Evolutionary conservation across 2,797 vertebrate genomes (phyloP).

Genomic region (Mus caroli): DNA sequence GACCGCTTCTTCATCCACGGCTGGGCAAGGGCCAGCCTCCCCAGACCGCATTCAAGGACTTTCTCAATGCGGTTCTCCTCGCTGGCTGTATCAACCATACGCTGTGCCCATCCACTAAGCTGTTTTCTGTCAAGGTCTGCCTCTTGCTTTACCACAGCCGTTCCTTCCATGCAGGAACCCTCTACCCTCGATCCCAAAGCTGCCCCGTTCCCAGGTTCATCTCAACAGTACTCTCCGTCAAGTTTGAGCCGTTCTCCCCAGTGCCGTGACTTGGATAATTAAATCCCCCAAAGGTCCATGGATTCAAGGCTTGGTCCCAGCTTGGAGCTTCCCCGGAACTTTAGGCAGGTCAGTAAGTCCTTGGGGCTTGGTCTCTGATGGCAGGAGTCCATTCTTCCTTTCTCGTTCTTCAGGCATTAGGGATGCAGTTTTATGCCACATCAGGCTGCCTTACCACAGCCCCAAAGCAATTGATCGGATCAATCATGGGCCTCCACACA

Average conservation of each 20-base stretch:
- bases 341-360: neutral
- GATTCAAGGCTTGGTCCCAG: neutral
- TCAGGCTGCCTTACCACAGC: neutral
- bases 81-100: neutral
- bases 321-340: neutral
- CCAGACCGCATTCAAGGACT: neutral
- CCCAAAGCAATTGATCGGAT: neutral
- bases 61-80: rapidly evolving
- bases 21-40: neutral
- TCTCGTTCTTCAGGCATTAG: neutral
- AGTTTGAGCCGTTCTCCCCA: neutral
- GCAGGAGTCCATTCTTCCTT: neutral
- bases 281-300: neutral
- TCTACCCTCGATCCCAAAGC: neutral
- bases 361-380: neutral
- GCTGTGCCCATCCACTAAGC: neutral
- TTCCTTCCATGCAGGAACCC: neutral
- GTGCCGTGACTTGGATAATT: neutral
- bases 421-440: neutral
- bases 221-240: neutral
- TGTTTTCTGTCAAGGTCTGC: neutral
- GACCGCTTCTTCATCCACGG: neutral
- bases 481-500: neutral
- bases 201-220: neutral
- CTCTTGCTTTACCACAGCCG: neutral